phyloP scores from a whole-genome alignment of 2,113 vertebrate genomes.

The Microcebus ravelobensis region DNA sequence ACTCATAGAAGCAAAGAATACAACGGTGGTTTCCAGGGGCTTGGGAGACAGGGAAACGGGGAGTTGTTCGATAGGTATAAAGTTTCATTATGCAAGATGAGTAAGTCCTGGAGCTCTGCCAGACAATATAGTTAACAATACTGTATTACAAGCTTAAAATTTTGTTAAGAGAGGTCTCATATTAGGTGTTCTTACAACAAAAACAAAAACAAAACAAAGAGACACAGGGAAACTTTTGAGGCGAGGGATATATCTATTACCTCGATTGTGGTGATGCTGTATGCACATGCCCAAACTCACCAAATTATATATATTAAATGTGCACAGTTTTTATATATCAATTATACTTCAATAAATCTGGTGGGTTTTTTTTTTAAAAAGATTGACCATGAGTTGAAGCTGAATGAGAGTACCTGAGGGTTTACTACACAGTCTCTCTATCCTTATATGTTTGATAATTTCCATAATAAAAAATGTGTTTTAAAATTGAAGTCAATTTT shows the following conservation, averaged over 20 bases:
- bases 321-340: background rate
- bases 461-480: background rate
- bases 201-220: background rate
- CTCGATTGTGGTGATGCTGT: background rate
- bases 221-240: background rate
- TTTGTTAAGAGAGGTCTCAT: background rate
- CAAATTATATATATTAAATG: background rate
- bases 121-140: background rate
- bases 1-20: background rate
- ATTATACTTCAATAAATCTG: background rate
- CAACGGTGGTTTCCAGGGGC: background rate
- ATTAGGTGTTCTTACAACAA: background rate
- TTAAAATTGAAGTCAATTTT: background rate
- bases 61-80: background rate
- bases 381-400: background rate
- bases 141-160: background rate
- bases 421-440: background rate
- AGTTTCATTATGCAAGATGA: background rate
- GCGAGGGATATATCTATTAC: background rate
- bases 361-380: background rate
- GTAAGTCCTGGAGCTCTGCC: background rate
- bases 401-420: background rate
- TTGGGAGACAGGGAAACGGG: background rate
- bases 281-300: background rate
- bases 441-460: background rate